Conservation (phyloP, 2,113 vertebrate genomes). For the Melanerpes aurifrons region DNA sequence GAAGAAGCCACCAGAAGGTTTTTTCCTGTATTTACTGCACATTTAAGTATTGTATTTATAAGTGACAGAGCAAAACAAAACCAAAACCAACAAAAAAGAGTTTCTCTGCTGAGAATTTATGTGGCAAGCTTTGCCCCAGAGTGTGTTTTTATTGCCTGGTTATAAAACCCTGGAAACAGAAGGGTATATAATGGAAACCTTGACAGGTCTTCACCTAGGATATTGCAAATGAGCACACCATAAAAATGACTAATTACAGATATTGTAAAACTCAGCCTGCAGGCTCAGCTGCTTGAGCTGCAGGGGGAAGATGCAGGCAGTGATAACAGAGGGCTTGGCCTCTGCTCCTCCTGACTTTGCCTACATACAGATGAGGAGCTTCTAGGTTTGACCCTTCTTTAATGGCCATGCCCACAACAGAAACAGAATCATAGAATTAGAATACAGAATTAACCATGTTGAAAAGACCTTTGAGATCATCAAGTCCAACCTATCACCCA, state of each 20-base stretch:
- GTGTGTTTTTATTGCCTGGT: constrained; percentile 70
- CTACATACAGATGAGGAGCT: not conserved
- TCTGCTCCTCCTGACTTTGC: constrained; percentile 1
- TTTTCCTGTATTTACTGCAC: not conserved
- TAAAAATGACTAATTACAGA: constrained; percentile 72
- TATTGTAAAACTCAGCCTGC: constrained; percentile 47
- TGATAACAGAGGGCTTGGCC: constrained; percentile 8
- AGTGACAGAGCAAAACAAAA: constrained; percentile 11
- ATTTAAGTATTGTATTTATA: not conserved
- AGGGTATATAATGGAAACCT: constrained; percentile 69
- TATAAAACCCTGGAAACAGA: constrained; percentile 65
- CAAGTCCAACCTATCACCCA: too few relatives aligned
- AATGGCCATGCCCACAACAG: not conserved
- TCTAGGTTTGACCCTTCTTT: not conserved
- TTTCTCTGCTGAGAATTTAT: constrained; percentile 54
- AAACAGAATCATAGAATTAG: not conserved
- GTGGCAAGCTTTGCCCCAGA: constrained; percentile 44
- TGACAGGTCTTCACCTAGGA: constrained; percentile 74
- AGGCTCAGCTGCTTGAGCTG: constrained; percentile 12
- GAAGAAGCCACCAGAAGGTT: constrained; percentile 11
- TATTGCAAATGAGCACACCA: constrained; percentile 49
- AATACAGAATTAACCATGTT: too few relatives aligned
- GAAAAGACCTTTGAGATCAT: too few relatives aligned
- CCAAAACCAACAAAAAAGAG: constrained; percentile 43
- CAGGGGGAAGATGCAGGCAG: constrained; percentile 13